These are phyloP conservation scores for Drosophila antonietae DNA, from an alignment of 2,888 invertebrate species.

Conservation along the genomic window DNA sequence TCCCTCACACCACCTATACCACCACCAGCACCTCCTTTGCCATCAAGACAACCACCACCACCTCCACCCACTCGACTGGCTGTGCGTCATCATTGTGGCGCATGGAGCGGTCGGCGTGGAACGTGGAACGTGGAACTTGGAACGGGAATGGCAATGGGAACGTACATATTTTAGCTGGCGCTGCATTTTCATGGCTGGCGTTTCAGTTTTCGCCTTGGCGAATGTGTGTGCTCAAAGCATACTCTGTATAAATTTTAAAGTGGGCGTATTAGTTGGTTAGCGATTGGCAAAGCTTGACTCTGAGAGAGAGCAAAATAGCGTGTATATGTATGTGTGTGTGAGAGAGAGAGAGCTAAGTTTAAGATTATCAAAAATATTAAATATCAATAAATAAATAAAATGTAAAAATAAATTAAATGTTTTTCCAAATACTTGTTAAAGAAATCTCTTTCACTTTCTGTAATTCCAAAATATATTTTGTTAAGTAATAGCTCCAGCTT, in stretches of 20 bases:
- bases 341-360: not conserved
- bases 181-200: constrained; percentile 49
- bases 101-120: not conserved
- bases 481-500: too few species aligned
- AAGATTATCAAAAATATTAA: too few species aligned
- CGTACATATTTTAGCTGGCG: constrained; percentile 43
- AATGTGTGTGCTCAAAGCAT: constrained; percentile 9
- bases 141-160: constrained; percentile 27
- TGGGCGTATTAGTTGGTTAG: not conserved
- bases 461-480: too few species aligned
- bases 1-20: constrained; percentile 1
- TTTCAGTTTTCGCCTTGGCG: constrained; percentile 52
- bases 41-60: not conserved
- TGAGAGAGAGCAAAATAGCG: not conserved
- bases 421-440: too few species aligned
- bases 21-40: not conserved
- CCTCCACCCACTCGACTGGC: constrained; percentile 10
- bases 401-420: too few species aligned
- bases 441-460: too few species aligned
- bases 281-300: too few species aligned
- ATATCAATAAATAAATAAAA: too few species aligned
- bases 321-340: too few species aligned
- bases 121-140: constrained; percentile 3
- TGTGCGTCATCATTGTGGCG: constrained; percentile 37
- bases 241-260: not conserved